phyloP scores from a whole-genome alignment of 2,113 vertebrate genomes.

The Hemichromis elongatus region DNA sequence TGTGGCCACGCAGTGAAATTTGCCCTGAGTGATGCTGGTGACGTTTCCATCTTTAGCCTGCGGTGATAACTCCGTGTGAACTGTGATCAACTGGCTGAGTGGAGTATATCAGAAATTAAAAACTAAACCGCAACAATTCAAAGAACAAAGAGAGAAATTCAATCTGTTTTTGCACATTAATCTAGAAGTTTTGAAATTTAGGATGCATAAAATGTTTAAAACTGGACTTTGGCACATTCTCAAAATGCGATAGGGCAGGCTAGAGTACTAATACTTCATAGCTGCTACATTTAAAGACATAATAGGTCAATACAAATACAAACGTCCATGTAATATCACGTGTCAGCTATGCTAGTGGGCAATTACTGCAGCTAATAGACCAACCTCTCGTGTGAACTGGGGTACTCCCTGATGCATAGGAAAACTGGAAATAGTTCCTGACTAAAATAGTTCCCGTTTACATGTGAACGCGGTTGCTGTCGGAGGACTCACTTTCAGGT shows the following conservation, averaged over 20 bases:
- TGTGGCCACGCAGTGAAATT: not conserved
- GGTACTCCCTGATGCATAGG: not conserved
- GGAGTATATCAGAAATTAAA: not conserved
- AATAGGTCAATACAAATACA: not conserved
- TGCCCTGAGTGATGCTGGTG: not conserved
- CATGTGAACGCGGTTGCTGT: not conserved
- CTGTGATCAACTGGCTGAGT: not conserved
- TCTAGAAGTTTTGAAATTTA: not conserved
- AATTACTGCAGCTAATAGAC: not conserved
- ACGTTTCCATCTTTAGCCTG: not conserved
- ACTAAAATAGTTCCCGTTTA: not conserved
- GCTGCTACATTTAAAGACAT: not conserved
- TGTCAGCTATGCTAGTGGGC: not conserved
- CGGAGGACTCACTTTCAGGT: slow-evolving; percentile 75
- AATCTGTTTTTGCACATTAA: not conserved
- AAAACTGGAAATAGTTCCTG: not conserved
- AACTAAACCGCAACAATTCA: not conserved
- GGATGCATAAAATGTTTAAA: not conserved
- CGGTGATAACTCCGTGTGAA: not conserved
- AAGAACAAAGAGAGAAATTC: not conserved
- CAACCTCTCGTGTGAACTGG: fast-evolving
- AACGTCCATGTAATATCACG: not conserved
- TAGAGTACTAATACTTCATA: not conserved
- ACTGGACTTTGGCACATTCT: not conserved
- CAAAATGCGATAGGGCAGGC: too few relatives aligned